Base-by-base conservation (phyloP, 2,113 vertebrate genomes). In the Sylvilagus bachmani region DNA sequence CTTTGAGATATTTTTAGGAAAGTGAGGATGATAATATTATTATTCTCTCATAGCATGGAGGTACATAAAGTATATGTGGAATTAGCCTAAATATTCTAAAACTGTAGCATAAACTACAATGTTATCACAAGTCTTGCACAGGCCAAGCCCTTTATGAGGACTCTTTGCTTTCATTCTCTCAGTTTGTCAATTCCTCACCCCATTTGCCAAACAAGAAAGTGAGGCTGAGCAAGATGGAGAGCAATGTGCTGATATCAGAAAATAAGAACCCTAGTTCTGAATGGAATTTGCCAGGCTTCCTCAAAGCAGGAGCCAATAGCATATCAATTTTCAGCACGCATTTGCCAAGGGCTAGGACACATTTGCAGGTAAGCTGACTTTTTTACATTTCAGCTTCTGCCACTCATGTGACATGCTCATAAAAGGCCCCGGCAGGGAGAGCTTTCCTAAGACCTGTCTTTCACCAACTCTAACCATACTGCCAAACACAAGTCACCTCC, bases 121-220 rank as follows among this genome's bases (percentile, higher is more conserved):
- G 38, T 86, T 74, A 80, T 77, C 82, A 2, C 4, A 0, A 58
- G 10, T 80, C 64, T 86, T 94, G 70, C 19, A 83, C n/a, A 22
- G 36, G 31, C 33, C 33, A 74, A 51, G 31, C 14, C 51, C 29
- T 79, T 0, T 58, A 4, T 84, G 55, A 89, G 12, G 8, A 6
- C 5, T 66, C 16, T 79, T 62, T 70, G 53, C 22, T 62, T 21
- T 81, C 25, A 77, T 78, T 38, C 38, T 49, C n/a, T 87, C 55
- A 51, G 69, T 75, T 19, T 93, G 31, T 64, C 58, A 96, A 90
- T 70, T 62, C 22, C 21, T 86, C 29, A 36, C 11, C 9, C 85
- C 25, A 69, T 93, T 90, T 95, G 31, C 22, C 77, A 44, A 29
- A 81, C 5, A 77, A 85, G 62, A 88, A 78, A 85, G 25, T 83